A percentile compares a stretch with the other conserved stretches of the same genome.
These are phyloP conservation scores for Ruditapes philippinarum DNA, from an alignment of 1,140 invertebrate species.

Conservation along the genomic window DNA sequence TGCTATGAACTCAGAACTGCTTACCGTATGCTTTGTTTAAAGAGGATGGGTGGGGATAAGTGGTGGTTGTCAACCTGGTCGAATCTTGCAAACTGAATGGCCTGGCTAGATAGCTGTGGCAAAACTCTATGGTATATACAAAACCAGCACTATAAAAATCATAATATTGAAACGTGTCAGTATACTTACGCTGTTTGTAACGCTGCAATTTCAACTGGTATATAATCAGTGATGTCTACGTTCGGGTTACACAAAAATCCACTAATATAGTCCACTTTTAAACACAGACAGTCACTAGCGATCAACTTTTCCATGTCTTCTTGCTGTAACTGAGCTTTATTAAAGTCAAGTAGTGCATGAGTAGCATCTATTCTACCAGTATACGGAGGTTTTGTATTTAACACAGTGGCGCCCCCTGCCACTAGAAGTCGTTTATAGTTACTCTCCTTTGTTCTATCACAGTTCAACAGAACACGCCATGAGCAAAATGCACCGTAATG, in stretches of 20 bases:
- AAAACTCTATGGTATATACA: no score
- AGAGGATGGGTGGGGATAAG: no score
- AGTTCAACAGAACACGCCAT: conserved; percentile 91
- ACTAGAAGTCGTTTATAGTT: conserved; percentile 91
- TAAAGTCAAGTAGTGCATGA: conserved; percentile 89
- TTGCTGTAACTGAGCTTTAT: conserved; percentile 83
- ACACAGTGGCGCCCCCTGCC: conserved; percentile 91
- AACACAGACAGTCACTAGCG: conserved; percentile 86
- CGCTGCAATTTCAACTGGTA: conserved; percentile 73
- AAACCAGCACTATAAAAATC: no score
- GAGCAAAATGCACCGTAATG: conserved; percentile 90
- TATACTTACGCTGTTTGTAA: conserved; percentile 72
- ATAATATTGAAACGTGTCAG: no score
- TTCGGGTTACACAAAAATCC: conserved; percentile 86
- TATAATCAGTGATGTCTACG: conserved; percentile 85
- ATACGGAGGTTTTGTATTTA: conserved; percentile 87
- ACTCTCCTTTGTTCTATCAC: conserved; percentile 89
- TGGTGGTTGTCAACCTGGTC: no score
- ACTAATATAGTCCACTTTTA: conserved; percentile 89
- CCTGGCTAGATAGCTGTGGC: no score
- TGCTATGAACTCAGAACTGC: no score
- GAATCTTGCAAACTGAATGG: no score
- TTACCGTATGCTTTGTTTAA: no score
- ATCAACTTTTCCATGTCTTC: conserved; percentile 88
- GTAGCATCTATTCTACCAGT: conserved; percentile 85